Percentiles rank a stretch among this genome's conserved stretches.
Conservation (phyloP, 2,888 invertebrate genomes). For the Eupithecia insigniata region DNA sequence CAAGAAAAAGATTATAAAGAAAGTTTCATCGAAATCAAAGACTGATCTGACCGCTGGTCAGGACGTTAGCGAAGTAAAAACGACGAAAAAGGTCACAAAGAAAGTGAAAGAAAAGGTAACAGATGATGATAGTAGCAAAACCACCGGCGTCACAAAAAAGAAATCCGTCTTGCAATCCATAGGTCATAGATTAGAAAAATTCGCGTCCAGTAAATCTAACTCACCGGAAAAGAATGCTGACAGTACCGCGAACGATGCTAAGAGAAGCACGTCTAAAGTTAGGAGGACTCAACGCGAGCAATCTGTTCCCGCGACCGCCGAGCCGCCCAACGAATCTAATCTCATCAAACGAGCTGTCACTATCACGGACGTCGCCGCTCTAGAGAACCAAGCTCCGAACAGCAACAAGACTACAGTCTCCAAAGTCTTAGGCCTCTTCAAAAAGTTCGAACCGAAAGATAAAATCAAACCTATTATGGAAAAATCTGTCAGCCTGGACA, state of each 20-base stretch:
- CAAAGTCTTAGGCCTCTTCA: constrained; percentile 90
- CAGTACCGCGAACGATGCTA: constrained; percentile 52
- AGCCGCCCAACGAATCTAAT: constrained; percentile 86
- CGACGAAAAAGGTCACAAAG: constrained; percentile 71
- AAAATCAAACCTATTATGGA: constrained; percentile 66
- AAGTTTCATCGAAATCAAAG: constrained; percentile 79
- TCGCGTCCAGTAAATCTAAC: constrained; percentile 82
- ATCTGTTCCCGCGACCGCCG: constrained; percentile 84
- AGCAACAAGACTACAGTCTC: constrained; percentile 87
- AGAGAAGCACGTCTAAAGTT: constrained; percentile 73
- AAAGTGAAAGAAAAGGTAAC: constrained; percentile 71
- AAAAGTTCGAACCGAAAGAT: constrained; percentile 87
- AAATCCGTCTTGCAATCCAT: constrained; percentile 89
- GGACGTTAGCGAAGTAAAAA: constrained; percentile 64
- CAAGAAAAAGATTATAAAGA: constrained; percentile 77
- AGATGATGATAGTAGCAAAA: constrained; percentile 67
- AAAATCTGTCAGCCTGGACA: constrained; percentile 57
- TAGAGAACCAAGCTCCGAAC: constrained; percentile 57
- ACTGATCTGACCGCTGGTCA: constrained; percentile 64
- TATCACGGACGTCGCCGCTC: constrained; percentile 86
- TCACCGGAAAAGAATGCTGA: constrained; percentile 78
- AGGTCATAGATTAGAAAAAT: constrained; percentile 90
- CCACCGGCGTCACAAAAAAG: constrained; percentile 78
- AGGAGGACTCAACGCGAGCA: constrained; percentile 86
- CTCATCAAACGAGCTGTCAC: constrained; percentile 89